Percentiles rank a stretch among this genome's conserved stretches.
Conservation (phyloP, 2,797 vertebrate species). For the Syncerus caffer region DNA sequence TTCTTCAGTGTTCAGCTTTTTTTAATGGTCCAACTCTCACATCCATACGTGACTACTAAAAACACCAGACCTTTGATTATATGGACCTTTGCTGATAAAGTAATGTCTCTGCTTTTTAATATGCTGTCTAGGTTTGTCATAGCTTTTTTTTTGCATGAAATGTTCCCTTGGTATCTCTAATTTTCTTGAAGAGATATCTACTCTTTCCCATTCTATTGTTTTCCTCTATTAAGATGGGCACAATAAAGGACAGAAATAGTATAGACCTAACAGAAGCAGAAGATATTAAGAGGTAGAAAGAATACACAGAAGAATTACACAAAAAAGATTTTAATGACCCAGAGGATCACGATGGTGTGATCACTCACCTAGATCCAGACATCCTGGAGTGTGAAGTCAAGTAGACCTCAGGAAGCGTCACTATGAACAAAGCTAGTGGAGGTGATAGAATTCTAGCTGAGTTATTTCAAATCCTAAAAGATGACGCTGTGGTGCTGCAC, state of each 20-base stretch:
- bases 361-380: neutral
- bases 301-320: neutral
- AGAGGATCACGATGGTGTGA: neutral
- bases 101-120: too few species aligned
- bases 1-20: neutral
- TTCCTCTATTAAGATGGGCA: neutral
- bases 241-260: neutral
- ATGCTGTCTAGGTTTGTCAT: too few species aligned
- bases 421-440: neutral
- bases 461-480: neutral
- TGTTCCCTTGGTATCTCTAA: neutral
- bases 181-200: neutral
- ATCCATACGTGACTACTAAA: neutral
- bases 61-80: too few species aligned
- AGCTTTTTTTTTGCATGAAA: neutral
- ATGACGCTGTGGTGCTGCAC: neutral
- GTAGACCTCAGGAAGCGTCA: neutral
- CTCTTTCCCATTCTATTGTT: neutral
- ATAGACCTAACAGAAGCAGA: neutral
- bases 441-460: neutral
- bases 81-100: too few species aligned
- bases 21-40: neutral
- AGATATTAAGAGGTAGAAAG: neutral
- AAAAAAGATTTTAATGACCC: neutral
- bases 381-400: neutral